Percentiles rank a stretch among this genome's conserved stretches.
These are phyloP conservation scores for Andrena camellia DNA, from an alignment of 2,888 invertebrate genomes.

Conservation along the genomic window DNA sequence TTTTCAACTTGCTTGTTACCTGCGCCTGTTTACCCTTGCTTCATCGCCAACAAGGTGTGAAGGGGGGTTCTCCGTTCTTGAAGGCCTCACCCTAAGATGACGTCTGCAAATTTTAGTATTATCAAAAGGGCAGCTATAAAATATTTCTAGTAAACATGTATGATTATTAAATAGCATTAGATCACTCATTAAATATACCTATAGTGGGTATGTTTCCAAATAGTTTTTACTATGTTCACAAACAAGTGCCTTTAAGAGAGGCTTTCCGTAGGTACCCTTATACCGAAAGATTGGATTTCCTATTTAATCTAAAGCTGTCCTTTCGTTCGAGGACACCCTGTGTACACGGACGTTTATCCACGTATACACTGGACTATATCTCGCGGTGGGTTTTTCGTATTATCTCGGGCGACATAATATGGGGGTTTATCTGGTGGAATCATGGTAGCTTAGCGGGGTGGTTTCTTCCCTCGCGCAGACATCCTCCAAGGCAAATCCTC, in stretches of 20 bases:
- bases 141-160: too few species aligned
- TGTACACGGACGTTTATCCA: constrained; percentile 26
- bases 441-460: constrained; percentile 74
- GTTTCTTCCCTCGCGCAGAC: constrained; percentile 60
- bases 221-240: not conserved
- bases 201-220: not conserved
- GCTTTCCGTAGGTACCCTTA: not conserved
- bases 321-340: constrained; percentile 34
- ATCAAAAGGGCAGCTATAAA: too few species aligned
- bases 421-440: constrained; percentile 76
- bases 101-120: constrained; percentile 45
- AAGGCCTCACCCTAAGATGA: constrained; percentile 34
- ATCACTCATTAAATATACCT: too few species aligned
- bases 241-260: too few species aligned
- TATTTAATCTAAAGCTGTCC: not conserved
- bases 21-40: constrained; percentile 11
- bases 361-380: constrained; percentile 33
- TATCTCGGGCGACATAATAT: constrained; percentile 76
- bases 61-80: constrained; percentile 22
- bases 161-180: too few species aligned
- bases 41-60: not conserved
- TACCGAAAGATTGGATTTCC: not conserved
- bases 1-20: not conserved
- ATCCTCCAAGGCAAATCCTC: constrained; percentile 73
- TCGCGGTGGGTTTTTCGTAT: constrained; percentile 70